phyloP scores from a whole-genome alignment of 2,797 vertebrate species.

The Columba guinea region DNA sequence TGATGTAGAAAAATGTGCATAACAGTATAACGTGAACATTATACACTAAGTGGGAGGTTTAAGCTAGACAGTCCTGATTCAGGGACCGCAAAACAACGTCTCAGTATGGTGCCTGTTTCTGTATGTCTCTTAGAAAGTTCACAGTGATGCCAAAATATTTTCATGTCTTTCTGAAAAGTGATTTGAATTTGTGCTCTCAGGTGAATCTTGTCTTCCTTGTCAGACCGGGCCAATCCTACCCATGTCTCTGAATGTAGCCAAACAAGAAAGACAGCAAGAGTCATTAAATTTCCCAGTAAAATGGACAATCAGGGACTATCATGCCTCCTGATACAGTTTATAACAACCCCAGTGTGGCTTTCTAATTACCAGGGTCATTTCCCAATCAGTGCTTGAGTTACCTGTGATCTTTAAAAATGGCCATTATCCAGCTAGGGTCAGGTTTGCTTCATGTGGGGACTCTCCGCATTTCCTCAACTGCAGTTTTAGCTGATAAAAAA shows the following conservation, averaged over 20 bases:
- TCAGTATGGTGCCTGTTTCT: background rate
- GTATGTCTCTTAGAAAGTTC: background rate
- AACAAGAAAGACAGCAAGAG: background rate
- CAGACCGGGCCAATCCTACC: background rate
- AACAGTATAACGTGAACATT: background rate
- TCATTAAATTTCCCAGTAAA: background rate
- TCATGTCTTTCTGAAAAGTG: background rate
- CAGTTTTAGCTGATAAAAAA: background rate
- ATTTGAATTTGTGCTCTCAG: background rate
- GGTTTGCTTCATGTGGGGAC: background rate
- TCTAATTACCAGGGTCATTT: background rate
- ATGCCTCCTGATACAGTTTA: background rate
- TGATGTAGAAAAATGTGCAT: background rate
- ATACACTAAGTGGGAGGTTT: background rate
- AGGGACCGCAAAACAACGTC: background rate
- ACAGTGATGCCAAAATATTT: background rate
- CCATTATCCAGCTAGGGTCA: background rate
- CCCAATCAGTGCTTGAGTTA: background rate
- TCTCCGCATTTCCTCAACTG: background rate
- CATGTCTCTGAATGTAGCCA: background rate
- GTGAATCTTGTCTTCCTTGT: background rate
- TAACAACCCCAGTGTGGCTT: background rate
- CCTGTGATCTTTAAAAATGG: background rate
- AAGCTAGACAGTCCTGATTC: background rate
- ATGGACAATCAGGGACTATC: background rate